phyloP scores from a whole-genome alignment of 2,797 vertebrate genomes.

The Muraenolepis orangiensis region DNA sequence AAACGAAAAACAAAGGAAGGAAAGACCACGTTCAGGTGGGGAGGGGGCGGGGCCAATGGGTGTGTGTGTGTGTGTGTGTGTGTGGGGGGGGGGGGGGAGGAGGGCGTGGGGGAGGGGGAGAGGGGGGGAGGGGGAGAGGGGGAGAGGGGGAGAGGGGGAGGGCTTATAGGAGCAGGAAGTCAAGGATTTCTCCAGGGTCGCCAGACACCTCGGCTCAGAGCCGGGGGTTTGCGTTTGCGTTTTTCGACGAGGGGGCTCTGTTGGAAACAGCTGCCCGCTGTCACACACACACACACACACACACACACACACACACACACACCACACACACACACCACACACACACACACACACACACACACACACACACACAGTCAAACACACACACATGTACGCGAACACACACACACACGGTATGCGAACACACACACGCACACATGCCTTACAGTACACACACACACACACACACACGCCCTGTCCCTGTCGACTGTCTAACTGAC shows the following conservation, averaged over 20 bases:
- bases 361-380: no score
- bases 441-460: conserved; percentile 19
- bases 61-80: conserved; percentile 5
- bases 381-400: no score
- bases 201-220: conserved; percentile 86
- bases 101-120: conserved; percentile 3
- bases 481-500: conserved; percentile 52
- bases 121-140: conserved; percentile 2
- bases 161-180: conserved; percentile 61
- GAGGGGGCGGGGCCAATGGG: neutral
- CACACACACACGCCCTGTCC: conserved; percentile 49
- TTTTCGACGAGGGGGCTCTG: conserved; percentile 81
- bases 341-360: no score
- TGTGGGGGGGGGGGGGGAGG: conserved; percentile 11
- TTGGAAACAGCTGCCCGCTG: conserved; percentile 87
- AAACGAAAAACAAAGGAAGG: no score
- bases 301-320: conserved; percentile 10
- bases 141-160: conserved; percentile 6
- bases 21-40: no score
- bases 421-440: no score
- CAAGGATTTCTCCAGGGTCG: conserved; percentile 83
- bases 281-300: conserved; percentile 64
- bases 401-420: no score
- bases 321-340: no score
- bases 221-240: conserved; percentile 80